Evolutionary conservation across 2,113 vertebrate species (phyloP).

Genomic region (Tenebrosternarchus preto): DNA sequence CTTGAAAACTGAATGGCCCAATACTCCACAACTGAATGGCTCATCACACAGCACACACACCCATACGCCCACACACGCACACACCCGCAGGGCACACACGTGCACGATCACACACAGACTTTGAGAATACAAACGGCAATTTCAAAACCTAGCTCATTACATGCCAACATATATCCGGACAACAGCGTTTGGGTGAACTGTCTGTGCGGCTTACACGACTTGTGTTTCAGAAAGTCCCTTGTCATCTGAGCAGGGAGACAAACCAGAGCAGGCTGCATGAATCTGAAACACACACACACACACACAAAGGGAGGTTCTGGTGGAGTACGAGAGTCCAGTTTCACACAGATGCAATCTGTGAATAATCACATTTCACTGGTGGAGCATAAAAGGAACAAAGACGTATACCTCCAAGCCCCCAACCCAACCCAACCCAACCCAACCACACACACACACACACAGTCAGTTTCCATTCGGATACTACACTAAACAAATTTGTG

Average conservation of each 20-base stretch:
- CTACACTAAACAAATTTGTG: not conserved
- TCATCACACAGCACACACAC: not conserved
- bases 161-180: constrained; percentile 29
- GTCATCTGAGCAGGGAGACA: constrained; percentile 38
- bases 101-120: not conserved
- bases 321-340: constrained; percentile 59
- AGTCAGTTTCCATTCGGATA: not conserved
- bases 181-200: constrained; percentile 14
- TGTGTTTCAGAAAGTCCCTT: constrained; percentile 40
- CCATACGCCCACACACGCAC: not conserved
- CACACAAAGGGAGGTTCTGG: constrained; percentile 22
- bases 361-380: constrained; percentile 62
- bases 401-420: not conserved
- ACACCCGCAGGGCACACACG: not conserved
- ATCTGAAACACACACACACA: not conserved
- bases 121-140: not conserved
- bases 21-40: not conserved
- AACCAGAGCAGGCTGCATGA: constrained; percentile 27
- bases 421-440: not conserved
- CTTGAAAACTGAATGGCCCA: constrained; percentile 2
- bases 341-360: constrained; percentile 65
- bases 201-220: constrained; percentile 30
- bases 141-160: not conserved
- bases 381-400: not conserved
- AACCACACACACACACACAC: not conserved